Evolutionary conservation across 2,888 invertebrate genomes (phyloP).

Genomic region (Heliconius erato): DNA sequence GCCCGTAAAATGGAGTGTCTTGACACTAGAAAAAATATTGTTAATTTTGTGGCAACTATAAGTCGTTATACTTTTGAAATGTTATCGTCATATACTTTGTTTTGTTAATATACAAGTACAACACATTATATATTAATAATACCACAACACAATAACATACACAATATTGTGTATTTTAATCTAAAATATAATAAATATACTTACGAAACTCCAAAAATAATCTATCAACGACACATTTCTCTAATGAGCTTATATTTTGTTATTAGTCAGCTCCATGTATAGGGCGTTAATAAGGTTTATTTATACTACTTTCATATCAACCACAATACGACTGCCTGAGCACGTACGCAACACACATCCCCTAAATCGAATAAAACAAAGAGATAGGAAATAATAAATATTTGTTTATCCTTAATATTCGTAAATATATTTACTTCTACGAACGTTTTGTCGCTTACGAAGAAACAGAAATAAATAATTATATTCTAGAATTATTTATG

Average conservation of each 20-base stretch:
- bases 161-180: not conserved
- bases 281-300: conserved; percentile 76
- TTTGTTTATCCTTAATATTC: not conserved
- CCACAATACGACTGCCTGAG: conserved; percentile 60
- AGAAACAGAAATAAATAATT: not conserved
- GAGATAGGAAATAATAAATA: conserved; percentile 26
- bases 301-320: conserved; percentile 63
- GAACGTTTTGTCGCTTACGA: not conserved
- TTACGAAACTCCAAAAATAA: not conserved
- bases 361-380: conserved; percentile 32
- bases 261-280: conserved; percentile 71
- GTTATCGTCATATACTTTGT: not conserved
- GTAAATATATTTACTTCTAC: not conserved
- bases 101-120: not conserved
- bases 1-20: not conserved
- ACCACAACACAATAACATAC: not conserved
- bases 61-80: not conserved
- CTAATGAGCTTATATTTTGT: conserved; percentile 57
- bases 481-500: not conserved
- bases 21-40: not conserved
- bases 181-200: not conserved
- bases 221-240: conserved; percentile 10
- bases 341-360: conserved; percentile 61
- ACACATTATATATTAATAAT: not conserved
- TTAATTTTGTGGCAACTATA: too few relatives aligned